Evolutionary conservation across 2,113 vertebrate species (phyloP).

Genomic region (Ophiodon elongatus): DNA sequence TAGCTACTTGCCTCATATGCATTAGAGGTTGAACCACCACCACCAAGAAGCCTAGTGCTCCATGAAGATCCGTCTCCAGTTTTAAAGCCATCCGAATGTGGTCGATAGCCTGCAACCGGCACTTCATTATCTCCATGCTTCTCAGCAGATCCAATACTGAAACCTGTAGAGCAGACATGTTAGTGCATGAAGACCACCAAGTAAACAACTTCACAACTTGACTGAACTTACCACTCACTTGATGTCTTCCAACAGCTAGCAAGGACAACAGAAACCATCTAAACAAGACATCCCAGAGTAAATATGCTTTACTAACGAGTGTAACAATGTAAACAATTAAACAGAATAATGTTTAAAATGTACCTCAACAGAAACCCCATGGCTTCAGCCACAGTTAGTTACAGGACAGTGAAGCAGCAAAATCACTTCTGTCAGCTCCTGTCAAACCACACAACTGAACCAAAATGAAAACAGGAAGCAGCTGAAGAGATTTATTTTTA

Average conservation of each 20-base stretch:
- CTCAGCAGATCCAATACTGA: background rate
- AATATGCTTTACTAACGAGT: background rate
- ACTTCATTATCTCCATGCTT: background rate
- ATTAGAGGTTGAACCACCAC: background rate
- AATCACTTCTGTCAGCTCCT: background rate
- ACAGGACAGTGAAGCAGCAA: background rate
- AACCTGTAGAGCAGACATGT: background rate
- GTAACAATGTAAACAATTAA: background rate
- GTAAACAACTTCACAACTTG: background rate
- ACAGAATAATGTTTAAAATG: background rate
- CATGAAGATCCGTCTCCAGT: background rate
- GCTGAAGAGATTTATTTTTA: background rate
- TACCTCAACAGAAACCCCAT: slow-evolving; percentile 43
- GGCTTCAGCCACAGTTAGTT: background rate
- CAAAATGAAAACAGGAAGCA: background rate
- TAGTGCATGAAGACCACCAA: background rate
- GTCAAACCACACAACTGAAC: slow-evolving; percentile 8
- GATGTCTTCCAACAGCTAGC: slow-evolving; percentile 7
- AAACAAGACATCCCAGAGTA: background rate
- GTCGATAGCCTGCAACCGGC: background rate
- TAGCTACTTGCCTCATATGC: no score
- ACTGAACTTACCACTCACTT: slow-evolving; percentile 19
- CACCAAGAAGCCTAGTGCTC: background rate
- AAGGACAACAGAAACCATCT: slow-evolving; percentile 46
- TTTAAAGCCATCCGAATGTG: background rate